Evolutionary conservation across 2,797 vertebrate species (phyloP).

Genomic region (Passerculus sandwichensis): DNA sequence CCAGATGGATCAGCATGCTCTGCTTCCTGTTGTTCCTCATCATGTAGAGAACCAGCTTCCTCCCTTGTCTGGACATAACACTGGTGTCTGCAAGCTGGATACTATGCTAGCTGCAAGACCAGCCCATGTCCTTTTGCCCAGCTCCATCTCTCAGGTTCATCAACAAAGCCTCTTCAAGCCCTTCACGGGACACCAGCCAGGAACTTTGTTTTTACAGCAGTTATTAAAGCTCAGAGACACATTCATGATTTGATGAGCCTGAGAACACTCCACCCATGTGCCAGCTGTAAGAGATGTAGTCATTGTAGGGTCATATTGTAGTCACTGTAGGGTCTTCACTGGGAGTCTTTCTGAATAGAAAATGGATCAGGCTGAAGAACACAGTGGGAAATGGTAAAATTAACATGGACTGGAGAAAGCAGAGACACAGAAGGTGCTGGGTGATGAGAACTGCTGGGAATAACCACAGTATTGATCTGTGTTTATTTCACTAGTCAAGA

Average conservation of each 20-base stretch:
- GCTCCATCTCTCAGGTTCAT: not conserved
- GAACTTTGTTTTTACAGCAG: not conserved
- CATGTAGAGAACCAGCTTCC: not conserved
- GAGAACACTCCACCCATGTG: not conserved
- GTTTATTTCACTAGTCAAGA: not conserved
- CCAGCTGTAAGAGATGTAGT: not conserved
- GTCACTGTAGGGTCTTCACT: not conserved
- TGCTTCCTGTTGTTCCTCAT: not conserved
- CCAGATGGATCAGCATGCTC: not conserved
- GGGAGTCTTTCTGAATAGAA: not conserved
- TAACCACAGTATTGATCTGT: not conserved
- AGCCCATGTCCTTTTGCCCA: not conserved
- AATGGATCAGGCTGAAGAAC: not conserved
- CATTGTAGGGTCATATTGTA: not conserved
- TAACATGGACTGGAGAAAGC: not conserved
- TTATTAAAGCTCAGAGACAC: not conserved
- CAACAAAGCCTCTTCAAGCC: not conserved
- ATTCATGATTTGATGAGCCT: not conserved
- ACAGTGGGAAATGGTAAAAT: not conserved
- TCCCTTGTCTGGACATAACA: not conserved
- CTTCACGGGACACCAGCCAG: not conserved
- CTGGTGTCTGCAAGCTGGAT: not conserved
- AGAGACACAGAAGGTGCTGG: not conserved
- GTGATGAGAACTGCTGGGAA: not conserved
- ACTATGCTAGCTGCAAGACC: not conserved